Evolutionary conservation across 2,113 vertebrate species (phyloP).

Genomic region (Meles meles): DNA sequence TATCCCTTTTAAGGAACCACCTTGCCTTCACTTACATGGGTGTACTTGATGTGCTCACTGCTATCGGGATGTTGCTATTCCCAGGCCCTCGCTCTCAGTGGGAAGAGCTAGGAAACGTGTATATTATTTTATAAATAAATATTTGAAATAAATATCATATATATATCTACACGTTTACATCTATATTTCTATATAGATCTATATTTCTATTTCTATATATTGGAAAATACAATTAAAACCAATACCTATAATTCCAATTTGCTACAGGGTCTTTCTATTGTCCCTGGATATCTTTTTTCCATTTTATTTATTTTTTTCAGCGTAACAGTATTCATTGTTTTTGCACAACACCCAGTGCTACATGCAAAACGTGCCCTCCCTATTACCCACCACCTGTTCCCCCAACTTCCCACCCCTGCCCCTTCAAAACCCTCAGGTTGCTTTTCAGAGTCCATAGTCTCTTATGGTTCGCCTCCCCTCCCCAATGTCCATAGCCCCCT

Average conservation of each 20-base stretch:
- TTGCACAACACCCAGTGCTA: no score
- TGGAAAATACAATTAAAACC: neutral
- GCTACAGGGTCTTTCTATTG: neutral
- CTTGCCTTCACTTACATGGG: neutral
- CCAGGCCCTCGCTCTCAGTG: neutral
- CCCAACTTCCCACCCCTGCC: no score
- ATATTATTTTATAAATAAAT: neutral
- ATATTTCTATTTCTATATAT: neutral
- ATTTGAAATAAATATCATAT: neutral
- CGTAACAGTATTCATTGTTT: no score
- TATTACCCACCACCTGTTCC: no score
- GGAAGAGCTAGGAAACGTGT: neutral
- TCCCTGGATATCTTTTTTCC: neutral
- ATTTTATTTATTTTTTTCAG: no score
- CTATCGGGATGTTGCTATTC: neutral
- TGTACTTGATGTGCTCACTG: neutral
- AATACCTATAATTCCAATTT: neutral
- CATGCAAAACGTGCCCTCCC: no score
- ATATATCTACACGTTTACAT: neutral
- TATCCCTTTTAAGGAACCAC: neutral
- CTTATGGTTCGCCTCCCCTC: no score
- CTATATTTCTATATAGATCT: neutral
- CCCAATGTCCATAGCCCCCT: no score
- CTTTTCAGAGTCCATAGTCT: no score
- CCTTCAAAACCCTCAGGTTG: no score